A percentile compares a stretch with the other conserved stretches of the same genome.
Conservation (phyloP, 2,888 invertebrate genomes). For the Cryptosula pallasiana region DNA sequence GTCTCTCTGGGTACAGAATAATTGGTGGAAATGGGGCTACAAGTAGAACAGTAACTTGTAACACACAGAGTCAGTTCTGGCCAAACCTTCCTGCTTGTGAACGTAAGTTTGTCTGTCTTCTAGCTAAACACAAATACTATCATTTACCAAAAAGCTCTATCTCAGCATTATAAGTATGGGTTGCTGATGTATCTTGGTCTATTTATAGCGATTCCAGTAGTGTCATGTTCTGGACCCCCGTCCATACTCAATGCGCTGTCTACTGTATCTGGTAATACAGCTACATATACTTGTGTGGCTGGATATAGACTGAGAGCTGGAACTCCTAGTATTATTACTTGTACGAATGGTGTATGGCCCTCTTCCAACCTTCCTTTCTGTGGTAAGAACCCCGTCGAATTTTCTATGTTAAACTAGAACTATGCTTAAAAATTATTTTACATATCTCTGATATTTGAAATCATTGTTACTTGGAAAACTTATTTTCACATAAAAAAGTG, state of each 20-base stretch:
- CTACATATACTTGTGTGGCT: background rate
- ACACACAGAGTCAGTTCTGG: conserved; percentile 6
- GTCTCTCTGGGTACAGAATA: conserved; percentile 11
- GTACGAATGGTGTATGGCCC: background rate
- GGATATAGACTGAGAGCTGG: conserved; percentile 17
- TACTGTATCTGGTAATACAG: background rate
- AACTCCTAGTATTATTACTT: background rate
- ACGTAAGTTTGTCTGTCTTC: conserved; percentile 17
- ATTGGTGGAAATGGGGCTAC: conserved; percentile 15
- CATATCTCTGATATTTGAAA: no score
- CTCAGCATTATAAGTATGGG: no score
- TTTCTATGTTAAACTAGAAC: no score
- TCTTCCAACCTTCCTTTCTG: background rate
- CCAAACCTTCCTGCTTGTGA: conserved; percentile 20
- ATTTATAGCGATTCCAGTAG: conserved; percentile 3
- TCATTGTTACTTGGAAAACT: no score
- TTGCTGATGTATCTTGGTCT: no score
- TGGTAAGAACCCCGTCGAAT: no score
- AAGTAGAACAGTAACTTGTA: background rate
- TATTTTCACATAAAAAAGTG: no score
- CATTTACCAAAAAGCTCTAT: no score
- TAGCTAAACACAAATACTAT: no score
- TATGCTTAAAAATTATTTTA: no score
- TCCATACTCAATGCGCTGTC: conserved; percentile 2
- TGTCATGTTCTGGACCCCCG: background rate